phyloP scores from a whole-genome alignment of 2,888 invertebrate genomes.

The Stenodera caucasica region DNA sequence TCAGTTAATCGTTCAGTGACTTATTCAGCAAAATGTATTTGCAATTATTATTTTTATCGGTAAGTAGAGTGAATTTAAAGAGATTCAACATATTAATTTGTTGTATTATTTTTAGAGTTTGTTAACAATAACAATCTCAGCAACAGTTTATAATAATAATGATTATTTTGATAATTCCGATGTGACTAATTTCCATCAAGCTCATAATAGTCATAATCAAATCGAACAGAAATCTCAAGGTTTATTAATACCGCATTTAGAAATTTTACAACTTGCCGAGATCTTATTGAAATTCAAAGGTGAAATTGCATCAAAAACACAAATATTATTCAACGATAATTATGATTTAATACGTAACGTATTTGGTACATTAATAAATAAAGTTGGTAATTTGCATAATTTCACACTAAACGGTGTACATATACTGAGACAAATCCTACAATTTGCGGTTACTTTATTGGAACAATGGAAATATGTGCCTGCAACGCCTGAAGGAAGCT shows the following conservation, averaged over 20 bases:
- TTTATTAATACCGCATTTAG: slow-evolving; percentile 34
- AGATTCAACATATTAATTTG: too few species aligned
- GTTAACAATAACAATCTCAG: too few species aligned
- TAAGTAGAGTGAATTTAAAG: too few species aligned
- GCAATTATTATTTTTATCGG: too few species aligned
- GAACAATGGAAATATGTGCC: slow-evolving; percentile 33
- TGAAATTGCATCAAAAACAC: slow-evolving; percentile 32
- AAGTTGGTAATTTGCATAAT: slow-evolving; percentile 33
- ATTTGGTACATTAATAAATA: slow-evolving; percentile 33
- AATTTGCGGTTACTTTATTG: slow-evolving; percentile 36
- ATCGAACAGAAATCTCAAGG: background rate
- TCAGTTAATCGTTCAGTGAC: too few species aligned
- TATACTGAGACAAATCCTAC: slow-evolving; percentile 36
- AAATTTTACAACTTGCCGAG: slow-evolving; percentile 39
- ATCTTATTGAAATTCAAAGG: slow-evolving; percentile 39
- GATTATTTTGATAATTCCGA: too few species aligned
- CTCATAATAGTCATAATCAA: background rate
- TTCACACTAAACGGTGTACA: slow-evolving; percentile 38
- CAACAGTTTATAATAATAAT: too few species aligned
- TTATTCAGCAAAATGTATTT: too few species aligned
- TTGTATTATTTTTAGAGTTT: too few species aligned
- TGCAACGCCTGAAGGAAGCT: too few species aligned
- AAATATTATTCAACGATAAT: slow-evolving; percentile 37
- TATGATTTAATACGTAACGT: slow-evolving; percentile 36
- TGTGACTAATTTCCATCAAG: background rate